Conservation (phyloP, 2,888 invertebrate genomes). For the Tiliacea aurago region DNA sequence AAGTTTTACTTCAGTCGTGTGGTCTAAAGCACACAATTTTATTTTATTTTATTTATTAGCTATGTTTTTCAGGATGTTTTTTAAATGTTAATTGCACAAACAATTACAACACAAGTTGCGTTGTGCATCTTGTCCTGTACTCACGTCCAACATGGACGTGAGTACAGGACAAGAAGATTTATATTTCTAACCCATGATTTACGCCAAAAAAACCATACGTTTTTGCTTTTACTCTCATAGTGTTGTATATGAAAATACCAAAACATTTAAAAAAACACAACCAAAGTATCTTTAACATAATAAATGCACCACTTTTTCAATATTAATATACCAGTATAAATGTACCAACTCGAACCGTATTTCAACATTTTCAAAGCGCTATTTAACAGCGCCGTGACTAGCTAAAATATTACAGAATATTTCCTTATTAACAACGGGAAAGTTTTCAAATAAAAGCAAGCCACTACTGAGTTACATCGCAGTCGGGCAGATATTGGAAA, state of each 20-base stretch:
- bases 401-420: conserved; percentile 62
- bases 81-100: too few species aligned
- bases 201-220: neutral
- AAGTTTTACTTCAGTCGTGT: too few species aligned
- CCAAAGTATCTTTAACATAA: neutral
- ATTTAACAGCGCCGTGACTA: conserved; percentile 46
- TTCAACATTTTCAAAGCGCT: conserved; percentile 23
- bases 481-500: conserved; percentile 70
- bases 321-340: conserved; percentile 17
- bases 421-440: conserved; percentile 67
- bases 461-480: conserved; percentile 41
- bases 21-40: too few species aligned
- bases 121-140: neutral
- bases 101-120: too few species aligned
- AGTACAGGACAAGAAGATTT: too few species aligned
- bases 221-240: neutral
- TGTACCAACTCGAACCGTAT: conserved; percentile 9
- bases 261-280: neutral
- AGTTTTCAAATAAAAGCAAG: conserved; percentile 80
- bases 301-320: neutral
- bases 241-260: neutral
- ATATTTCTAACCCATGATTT: neutral
- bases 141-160: too few species aligned
- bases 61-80: neutral
- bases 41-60: too few species aligned